Evolutionary conservation across 1,140 invertebrate genomes (phyloP).

Genomic region (Eriosoma lanigerum): DNA sequence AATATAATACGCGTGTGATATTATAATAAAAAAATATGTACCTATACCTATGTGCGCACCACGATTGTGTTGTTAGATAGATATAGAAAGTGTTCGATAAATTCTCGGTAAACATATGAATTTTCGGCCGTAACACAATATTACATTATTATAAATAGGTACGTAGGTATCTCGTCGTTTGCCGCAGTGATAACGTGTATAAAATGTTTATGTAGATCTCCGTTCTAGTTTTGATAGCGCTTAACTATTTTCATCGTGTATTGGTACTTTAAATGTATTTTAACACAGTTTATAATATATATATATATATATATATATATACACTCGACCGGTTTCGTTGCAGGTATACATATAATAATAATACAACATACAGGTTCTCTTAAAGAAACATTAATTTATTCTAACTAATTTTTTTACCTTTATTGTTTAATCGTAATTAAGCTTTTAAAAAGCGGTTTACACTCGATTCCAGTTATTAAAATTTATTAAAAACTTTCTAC

Average conservation of each 20-base stretch:
- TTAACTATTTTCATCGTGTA: conserved; percentile 28
- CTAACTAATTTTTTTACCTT: not conserved
- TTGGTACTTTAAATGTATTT: conserved; percentile 7
- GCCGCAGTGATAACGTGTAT: not conserved
- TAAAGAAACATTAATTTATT: conserved; percentile 14
- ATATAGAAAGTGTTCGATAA: conserved; percentile 20
- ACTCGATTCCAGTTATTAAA: not conserved
- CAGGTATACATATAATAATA: too few relatives aligned
- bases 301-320: too few relatives aligned
- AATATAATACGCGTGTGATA: too few relatives aligned
- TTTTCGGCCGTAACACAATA: conserved; percentile 9
- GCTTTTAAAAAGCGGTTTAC: not conserved
- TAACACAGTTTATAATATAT: not conserved
- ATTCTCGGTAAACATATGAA: conserved; percentile 5
- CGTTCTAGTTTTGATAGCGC: conserved; percentile 21
- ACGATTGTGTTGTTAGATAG: not conserved
- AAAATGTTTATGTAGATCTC: conserved; percentile 11
- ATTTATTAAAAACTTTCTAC: conserved; percentile 3
- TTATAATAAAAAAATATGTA: too few relatives aligned
- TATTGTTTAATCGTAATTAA: conserved; percentile 7
- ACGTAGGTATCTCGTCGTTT: too few relatives aligned
- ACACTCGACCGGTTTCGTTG: not conserved
- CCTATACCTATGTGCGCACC: not conserved
- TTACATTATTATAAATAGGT: too few relatives aligned
- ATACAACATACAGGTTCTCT: conserved; percentile 7